Base-by-base conservation (phyloP, 2,888 invertebrate species). In the Mechanitis mazaeus region DNA sequence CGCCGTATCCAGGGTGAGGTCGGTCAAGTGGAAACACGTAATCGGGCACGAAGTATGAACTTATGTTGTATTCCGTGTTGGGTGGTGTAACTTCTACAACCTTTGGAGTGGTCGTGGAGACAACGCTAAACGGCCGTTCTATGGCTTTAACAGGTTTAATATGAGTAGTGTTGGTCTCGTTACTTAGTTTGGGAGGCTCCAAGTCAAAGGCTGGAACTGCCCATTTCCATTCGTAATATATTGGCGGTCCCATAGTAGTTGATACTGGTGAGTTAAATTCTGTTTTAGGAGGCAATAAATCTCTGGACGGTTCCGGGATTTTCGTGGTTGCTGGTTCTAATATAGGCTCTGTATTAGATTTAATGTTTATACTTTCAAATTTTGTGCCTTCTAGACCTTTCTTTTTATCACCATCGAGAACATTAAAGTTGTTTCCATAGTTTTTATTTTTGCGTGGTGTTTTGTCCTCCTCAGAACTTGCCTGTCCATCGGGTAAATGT, bases 211-310 rank as follows among this genome's bases (percentile, higher is more conserved):
- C 91, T 1, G 93, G 93, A 1, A 92, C 91, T 4, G 92, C 93
- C 92, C 92, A 93, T 76, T 93, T 92, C 93, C 93, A 93, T 75
- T 93, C 92, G 69, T 92, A 93, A 71, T 93, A 93, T 58, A 93
- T 91, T 0, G 92, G 92, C 0, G 93, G 93, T 1, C 93, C 93
- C 72, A 91, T 90, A 0, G 93, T 93, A 1, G 92, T 91, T 3
- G 88, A 80, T 1, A 79, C 77, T 5, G 78, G 65, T 1, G 76
- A 69, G 1, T 90, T 76, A 62, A 83, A 84, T 20, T 91, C 88
- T 1, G 76, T 76, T 66, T 91, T 91, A 0, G 93, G 93, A 0
- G 93, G 93, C n/a, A 90, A 68, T 0, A 93, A 73, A 11, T 88
- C 85, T 64, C 66, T 78, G 3, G 77, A 76, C 12, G 86, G 87